Evolutionary conservation across 1,140 invertebrate genomes (phyloP), one percentile per base, ranked within the genome.

Genomic region (Fopius arisanus): DNA sequence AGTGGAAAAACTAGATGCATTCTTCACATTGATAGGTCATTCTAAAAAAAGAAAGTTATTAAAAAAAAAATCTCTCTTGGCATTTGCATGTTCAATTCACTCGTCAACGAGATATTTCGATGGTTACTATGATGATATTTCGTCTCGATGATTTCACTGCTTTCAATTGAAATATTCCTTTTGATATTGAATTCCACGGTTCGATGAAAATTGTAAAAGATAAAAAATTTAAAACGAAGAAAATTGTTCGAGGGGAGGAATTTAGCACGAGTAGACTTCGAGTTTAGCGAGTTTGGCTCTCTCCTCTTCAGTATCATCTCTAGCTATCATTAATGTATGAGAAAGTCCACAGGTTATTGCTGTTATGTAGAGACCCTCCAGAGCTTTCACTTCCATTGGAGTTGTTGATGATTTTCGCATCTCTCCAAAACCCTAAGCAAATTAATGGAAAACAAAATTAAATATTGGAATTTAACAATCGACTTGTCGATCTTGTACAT

Each of bases 381-480:
- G 87, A 31, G 92, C 92, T 75, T 93, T 95, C 14, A 97, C 94
- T 89, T 97, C 96, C 86, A 95, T 94, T n/a, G 96, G 96, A 37
- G 91, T 91, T 3, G 96, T 95, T 14, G 94, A 94, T 0, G 95
- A 96, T 82, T 96, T 96, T 80, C 94, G 93, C 82, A 94, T 92
- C 78, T 97, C 96, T 10, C 96, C 96, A 77, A 96, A 93, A 75
- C 96, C 95, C 94, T 96, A 81, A 21, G 80, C 41, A 78, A 77
- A 72, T 28, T 6, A 41, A 19, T 10, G 67, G 23, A 48, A 77
- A 73, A 62, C 67, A 65, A 31, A 41, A n/a, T n/a, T n/a, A n/a
- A n/a, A n/a, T n/a, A n/a, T n/a, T n/a, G n/a, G n/a, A n/a, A n/a
- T n/a, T n/a, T n/a, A n/a, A n/a, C n/a, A n/a, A n/a, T n/a, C n/a